These are phyloP conservation scores for Aramus guarauna DNA, from an alignment of 2,113 vertebrate genomes.

Conservation along the genomic window DNA sequence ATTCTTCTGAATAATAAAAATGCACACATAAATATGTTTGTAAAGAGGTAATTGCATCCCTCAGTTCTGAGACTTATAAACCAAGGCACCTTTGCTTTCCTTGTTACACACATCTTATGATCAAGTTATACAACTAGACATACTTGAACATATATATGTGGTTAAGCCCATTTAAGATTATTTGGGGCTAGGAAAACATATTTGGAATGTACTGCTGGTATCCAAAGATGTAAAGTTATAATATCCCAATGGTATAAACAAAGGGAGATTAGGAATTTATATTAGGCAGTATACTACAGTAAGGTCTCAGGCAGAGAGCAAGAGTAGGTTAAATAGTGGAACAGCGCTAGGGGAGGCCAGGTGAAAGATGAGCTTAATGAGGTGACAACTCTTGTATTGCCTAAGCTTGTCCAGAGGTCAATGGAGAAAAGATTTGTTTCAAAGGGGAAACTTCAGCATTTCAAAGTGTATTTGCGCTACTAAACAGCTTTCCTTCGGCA, in stretches of 20 bases:
- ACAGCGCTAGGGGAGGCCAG: not conserved
- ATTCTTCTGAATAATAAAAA: slow-evolving; percentile 10
- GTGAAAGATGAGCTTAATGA: not conserved
- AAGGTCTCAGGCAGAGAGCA: not conserved
- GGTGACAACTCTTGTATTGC: not conserved
- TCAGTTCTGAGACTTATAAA: not conserved
- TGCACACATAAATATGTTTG: not conserved
- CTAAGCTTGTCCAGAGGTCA: not conserved
- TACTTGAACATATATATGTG: not conserved
- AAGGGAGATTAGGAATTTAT: slow-evolving; percentile 25
- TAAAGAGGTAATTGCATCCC: slow-evolving; percentile 6
- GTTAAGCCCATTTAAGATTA: not conserved
- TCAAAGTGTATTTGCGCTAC: not conserved
- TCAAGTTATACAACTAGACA: not conserved
- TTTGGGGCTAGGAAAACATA: not conserved
- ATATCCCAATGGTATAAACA: not conserved
- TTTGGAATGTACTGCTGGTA: slow-evolving; percentile 5
- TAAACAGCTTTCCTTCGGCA: not conserved
- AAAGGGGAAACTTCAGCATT: not conserved
- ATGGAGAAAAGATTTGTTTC: not conserved
- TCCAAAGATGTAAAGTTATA: slow-evolving; percentile 12
- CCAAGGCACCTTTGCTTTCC: not conserved
- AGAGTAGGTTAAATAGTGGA: not conserved
- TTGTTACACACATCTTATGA: not conserved
- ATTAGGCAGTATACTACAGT: not conserved